phyloP scores from a whole-genome alignment of 2,113 vertebrate species.

The Calidris pugnax region DNA sequence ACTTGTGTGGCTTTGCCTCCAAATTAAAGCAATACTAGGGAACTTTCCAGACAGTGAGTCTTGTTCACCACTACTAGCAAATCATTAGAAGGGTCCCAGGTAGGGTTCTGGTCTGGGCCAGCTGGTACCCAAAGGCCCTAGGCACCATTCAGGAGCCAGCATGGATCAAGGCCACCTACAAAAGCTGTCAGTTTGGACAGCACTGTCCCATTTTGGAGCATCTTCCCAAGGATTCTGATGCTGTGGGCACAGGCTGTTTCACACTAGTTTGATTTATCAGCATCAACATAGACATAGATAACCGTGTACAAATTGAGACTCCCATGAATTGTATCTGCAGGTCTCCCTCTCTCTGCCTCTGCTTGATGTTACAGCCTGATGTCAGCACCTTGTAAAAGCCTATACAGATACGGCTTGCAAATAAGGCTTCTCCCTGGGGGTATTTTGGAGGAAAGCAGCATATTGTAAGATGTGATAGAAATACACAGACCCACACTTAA shows the following conservation, averaged over 20 bases:
- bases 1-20: not conserved
- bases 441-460: not conserved
- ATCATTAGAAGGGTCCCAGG: not conserved
- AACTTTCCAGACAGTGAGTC: not conserved
- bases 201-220: not conserved
- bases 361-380: not conserved
- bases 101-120: not conserved
- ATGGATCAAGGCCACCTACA: not conserved
- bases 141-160: fast-evolving
- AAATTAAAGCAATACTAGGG: not conserved
- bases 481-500: not conserved
- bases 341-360: not conserved
- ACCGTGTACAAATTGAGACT: fast-evolving
- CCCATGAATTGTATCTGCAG: fast-evolving
- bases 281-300: not conserved
- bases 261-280: not conserved
- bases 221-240: not conserved
- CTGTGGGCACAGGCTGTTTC: not conserved
- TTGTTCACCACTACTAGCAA: not conserved
- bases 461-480: not conserved
- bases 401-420: not conserved
- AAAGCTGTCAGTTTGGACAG: not conserved
- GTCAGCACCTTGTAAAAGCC: not conserved
- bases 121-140: fast-evolving
- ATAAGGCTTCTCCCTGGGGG: not conserved